A percentile compares a stretch with the other conserved stretches of the same genome.
These are phyloP conservation scores for Limnephilus auricula DNA, from an alignment of 2,888 invertebrate genomes.

Conservation along the genomic window DNA sequence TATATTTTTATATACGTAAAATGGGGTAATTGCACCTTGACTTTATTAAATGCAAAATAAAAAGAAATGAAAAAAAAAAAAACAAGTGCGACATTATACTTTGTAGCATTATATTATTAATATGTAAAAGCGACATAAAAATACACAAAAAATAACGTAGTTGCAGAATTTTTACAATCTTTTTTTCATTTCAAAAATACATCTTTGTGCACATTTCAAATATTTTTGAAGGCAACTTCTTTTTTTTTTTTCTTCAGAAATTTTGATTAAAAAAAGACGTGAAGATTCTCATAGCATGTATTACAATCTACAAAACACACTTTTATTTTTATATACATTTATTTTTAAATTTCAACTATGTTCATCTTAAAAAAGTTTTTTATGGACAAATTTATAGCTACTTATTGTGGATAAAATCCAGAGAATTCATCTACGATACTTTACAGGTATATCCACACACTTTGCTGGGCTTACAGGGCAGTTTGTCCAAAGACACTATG, in stretches of 20 bases:
- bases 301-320: conserved; percentile 26
- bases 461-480: neutral
- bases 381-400: conserved; percentile 13
- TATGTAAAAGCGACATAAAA: neutral
- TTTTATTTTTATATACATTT: conserved; percentile 13
- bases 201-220: neutral
- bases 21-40: neutral
- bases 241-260: neutral
- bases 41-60: neutral
- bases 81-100: neutral
- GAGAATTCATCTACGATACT: neutral
- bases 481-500: neutral
- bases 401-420: neutral
- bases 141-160: neutral
- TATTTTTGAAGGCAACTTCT: neutral
- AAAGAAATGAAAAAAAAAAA: neutral
- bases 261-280: neutral
- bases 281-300: conserved; percentile 9
- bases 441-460: neutral
- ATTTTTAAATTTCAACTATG: neutral
- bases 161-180: neutral
- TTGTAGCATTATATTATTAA: neutral
- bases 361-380: conserved; percentile 18
- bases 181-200: neutral
- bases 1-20: neutral